Evolutionary conservation across 1,140 invertebrate genomes (phyloP).

Genomic region (Lethrus apterus): DNA sequence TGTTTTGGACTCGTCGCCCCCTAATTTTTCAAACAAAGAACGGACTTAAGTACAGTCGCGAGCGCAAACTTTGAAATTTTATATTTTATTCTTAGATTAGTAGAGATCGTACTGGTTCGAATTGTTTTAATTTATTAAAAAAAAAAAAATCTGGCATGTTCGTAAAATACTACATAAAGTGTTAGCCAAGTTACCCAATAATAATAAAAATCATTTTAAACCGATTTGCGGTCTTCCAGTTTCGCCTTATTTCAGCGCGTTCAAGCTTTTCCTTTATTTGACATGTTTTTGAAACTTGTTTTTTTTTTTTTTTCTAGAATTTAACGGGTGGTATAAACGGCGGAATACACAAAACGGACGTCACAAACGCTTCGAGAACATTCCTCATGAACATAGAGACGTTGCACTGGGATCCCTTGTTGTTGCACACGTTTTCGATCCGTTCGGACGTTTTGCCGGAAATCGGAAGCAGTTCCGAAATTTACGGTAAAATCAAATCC

Average conservation of each 20-base stretch:
- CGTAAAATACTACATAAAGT: too few relatives aligned
- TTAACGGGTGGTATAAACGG: constrained; percentile 73
- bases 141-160: too few relatives aligned
- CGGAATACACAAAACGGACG: constrained; percentile 90
- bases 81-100: too few relatives aligned
- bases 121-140: too few relatives aligned
- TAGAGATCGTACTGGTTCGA: too few relatives aligned
- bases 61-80: too few relatives aligned
- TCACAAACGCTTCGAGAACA: constrained; percentile 94
- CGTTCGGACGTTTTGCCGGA: constrained; percentile 71
- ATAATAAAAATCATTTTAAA: constrained; percentile 72
- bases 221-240: constrained; percentile 82
- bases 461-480: constrained; percentile 80
- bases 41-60: too few relatives aligned
- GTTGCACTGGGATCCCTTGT: constrained; percentile 80
- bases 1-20: too few relatives aligned
- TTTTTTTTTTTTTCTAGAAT: constrained; percentile 56
- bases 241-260: constrained; percentile 92
- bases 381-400: constrained; percentile 92
- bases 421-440: constrained; percentile 62
- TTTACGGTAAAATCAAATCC: constrained; percentile 69
- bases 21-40: too few relatives aligned
- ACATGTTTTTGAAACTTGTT: too few relatives aligned
- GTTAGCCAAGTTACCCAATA: constrained; percentile 69
- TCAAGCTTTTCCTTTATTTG: too few relatives aligned